Conservation (phyloP, 2,113 vertebrate species). For the Oxyruncus cristatus region DNA sequence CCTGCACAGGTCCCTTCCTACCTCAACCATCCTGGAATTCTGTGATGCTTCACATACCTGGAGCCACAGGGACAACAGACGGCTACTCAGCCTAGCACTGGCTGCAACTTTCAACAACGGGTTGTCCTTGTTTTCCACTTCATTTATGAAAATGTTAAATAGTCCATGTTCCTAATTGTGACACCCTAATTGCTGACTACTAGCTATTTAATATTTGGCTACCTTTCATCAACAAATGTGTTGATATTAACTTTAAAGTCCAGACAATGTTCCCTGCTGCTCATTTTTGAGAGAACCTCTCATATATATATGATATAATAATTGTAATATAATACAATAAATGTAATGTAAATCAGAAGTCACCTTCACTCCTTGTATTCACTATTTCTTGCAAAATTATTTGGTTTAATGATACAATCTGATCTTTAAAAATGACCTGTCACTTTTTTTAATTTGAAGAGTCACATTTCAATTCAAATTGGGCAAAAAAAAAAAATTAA, state of each 20-base stretch:
- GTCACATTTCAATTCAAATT: not conserved
- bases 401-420: not conserved
- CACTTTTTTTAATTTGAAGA: not conserved
- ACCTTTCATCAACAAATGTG: not conserved
- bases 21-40: not conserved
- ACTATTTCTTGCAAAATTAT: not conserved
- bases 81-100: fast-evolving
- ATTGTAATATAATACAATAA: not conserved
- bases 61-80: not conserved
- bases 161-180: not conserved
- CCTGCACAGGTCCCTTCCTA: not conserved
- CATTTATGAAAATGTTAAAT: not conserved
- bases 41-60: not conserved
- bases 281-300: not conserved
- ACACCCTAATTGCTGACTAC: not conserved
- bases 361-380: not conserved
- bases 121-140: not conserved
- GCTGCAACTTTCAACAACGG: not conserved
- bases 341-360: not conserved
- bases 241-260: not conserved
- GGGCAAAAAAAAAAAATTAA: not conserved
- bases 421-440: not conserved
- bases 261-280: not conserved
- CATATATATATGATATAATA: not conserved
- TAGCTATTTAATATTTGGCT: not conserved